Evolutionary conservation across 2,797 vertebrate species (phyloP).

Genomic region (Champsocephalus gunnari): DNA sequence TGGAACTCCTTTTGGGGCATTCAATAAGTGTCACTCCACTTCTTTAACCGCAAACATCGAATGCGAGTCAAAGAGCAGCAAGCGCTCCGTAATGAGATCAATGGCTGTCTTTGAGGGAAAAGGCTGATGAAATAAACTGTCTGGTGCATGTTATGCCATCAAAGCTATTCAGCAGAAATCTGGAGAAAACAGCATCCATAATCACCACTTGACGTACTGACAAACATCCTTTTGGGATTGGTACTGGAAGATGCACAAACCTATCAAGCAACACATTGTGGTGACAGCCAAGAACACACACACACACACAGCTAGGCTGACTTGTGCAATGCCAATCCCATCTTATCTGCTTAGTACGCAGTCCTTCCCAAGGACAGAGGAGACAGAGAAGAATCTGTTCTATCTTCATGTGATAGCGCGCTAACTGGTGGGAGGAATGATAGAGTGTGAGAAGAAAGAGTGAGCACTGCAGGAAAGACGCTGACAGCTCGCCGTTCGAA

Average conservation of each 20-base stretch:
- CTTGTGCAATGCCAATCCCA: slow-evolving; percentile 28
- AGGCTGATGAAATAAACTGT: slow-evolving; percentile 50
- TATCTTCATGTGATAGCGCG: slow-evolving; percentile 45
- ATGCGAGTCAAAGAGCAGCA: slow-evolving; percentile 26
- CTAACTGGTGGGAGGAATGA: slow-evolving; percentile 69
- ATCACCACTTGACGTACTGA: slow-evolving; percentile 37
- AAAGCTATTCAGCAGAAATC: slow-evolving; percentile 49
- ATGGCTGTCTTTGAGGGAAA: slow-evolving; percentile 37
- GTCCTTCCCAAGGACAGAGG: slow-evolving; percentile 60
- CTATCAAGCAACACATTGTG: slow-evolving; percentile 8
- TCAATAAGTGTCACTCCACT: slow-evolving; percentile 46
- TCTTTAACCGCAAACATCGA: slow-evolving; percentile 27
- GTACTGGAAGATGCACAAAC: slow-evolving; percentile 15
- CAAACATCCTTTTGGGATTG: slow-evolving; percentile 33
- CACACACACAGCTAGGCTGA: neutral
- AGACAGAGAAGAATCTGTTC: slow-evolving; percentile 57
- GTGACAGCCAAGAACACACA: slow-evolving; percentile 1
- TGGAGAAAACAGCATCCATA: slow-evolving; percentile 34
- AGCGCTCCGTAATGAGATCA: slow-evolving; percentile 45
- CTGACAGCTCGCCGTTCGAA: slow-evolving; percentile 71
- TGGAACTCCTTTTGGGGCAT: slow-evolving; percentile 28
- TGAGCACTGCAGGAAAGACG: slow-evolving; percentile 61
- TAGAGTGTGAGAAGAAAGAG: slow-evolving; percentile 61
- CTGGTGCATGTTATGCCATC: slow-evolving; percentile 46
- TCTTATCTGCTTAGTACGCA: slow-evolving; percentile 54